Evolutionary conservation across 2,888 invertebrate genomes (phyloP).

Genomic region (Tortricodes alternella): DNA sequence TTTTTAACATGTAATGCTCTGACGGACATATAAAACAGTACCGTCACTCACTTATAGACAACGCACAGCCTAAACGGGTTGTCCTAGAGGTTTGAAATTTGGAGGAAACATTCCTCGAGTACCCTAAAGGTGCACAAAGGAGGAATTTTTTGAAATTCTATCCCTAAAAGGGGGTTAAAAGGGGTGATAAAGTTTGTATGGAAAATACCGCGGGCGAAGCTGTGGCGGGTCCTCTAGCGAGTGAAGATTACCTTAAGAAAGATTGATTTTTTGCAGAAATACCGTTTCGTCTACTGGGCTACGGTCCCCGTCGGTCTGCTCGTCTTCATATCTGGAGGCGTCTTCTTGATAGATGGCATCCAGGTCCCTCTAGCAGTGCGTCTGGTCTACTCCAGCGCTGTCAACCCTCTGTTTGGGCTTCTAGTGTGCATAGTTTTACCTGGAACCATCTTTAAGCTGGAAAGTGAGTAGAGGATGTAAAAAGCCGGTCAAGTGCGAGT

Average conservation of each 20-base stretch:
- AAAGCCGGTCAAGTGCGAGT: no score
- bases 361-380: slow-evolving; percentile 35
- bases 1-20: no score
- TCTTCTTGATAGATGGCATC: slow-evolving; percentile 44
- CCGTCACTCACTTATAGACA: no score
- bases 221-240: neutral
- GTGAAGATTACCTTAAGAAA: neutral
- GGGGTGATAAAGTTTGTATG: no score
- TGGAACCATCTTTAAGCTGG: slow-evolving; percentile 45
- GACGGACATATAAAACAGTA: no score
- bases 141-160: no score
- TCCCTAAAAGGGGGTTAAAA: no score
- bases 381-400: slow-evolving; percentile 38
- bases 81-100: no score
- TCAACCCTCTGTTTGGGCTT: slow-evolving; percentile 45
- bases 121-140: no score
- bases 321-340: slow-evolving; percentile 36
- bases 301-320: slow-evolving; percentile 36
- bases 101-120: no score
- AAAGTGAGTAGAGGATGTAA: slow-evolving; percentile 44
- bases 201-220: no score
- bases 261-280: slow-evolving; percentile 42
- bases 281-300: slow-evolving; percentile 43
- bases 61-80: no score
- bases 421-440: slow-evolving; percentile 34